Evolutionary conservation across 2,113 vertebrate genomes (phyloP).

Genomic region (Thinocorus orbignyianus): DNA sequence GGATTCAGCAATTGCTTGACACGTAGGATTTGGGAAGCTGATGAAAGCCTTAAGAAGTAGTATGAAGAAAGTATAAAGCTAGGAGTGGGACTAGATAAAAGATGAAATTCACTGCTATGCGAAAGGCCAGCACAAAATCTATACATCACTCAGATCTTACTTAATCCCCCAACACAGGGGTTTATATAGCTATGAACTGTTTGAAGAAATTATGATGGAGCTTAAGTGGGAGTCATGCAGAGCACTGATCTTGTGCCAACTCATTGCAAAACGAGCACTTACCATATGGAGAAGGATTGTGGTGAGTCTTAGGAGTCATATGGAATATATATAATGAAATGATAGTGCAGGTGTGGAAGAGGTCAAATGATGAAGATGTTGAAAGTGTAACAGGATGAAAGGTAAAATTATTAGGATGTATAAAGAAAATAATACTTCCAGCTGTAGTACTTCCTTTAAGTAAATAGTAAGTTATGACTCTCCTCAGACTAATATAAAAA

Average conservation of each 20-base stretch:
- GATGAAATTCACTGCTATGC: slow-evolving; percentile 32
- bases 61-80: slow-evolving; percentile 31
- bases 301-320: neutral
- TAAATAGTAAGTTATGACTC: slow-evolving; percentile 35
- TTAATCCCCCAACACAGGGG: slow-evolving; percentile 47
- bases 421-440: slow-evolving; percentile 41
- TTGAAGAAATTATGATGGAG: slow-evolving; percentile 57
- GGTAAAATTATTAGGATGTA: neutral
- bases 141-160: slow-evolving; percentile 60
- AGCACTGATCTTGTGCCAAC: slow-evolving; percentile 49
- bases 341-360: neutral
- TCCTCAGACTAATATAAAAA: slow-evolving; percentile 65
- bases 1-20: slow-evolving; percentile 40
- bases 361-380: neutral
- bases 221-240: slow-evolving; percentile 35
- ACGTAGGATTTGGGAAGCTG: slow-evolving; percentile 42
- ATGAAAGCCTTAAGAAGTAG: slow-evolving; percentile 47
- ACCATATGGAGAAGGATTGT: neutral
- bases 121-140: slow-evolving; percentile 63
- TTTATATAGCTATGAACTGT: slow-evolving; percentile 51
- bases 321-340: neutral
- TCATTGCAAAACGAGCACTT: slow-evolving; percentile 24
- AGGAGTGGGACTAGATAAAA: slow-evolving; percentile 27
- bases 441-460: slow-evolving; percentile 24
- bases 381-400: neutral